Evolutionary conservation across 2,888 invertebrate species (phyloP).

Genomic region (Spatulosminthurus flaviceps): DNA sequence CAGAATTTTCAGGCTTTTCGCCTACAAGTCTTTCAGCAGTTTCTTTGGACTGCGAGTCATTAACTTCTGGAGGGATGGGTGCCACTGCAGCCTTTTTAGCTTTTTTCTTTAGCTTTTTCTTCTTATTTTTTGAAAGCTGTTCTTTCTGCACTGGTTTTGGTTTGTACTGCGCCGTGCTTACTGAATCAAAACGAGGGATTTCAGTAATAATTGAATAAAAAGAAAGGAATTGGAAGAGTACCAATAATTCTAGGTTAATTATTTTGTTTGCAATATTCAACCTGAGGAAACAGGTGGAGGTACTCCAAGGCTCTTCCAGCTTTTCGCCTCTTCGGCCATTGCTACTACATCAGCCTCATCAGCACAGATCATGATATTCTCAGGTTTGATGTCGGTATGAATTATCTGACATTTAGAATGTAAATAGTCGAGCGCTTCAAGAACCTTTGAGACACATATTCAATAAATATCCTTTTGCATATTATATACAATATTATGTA

Average conservation of each 20-base stretch:
- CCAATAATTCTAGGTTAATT: constrained; percentile 53
- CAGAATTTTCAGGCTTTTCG: too few relatives aligned
- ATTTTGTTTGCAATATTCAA: too few relatives aligned
- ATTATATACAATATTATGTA: too few relatives aligned
- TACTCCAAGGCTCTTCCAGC: constrained; percentile 89
- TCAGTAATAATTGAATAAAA: constrained; percentile 32
- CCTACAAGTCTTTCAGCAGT: too few relatives aligned
- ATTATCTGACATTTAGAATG: constrained; percentile 78
- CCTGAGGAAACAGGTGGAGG: constrained; percentile 85
- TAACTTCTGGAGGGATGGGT: constrained; percentile 67
- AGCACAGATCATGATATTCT: constrained; percentile 71
- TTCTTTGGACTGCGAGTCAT: not conserved
- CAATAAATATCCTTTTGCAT: too few relatives aligned
- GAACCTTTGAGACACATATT: too few relatives aligned
- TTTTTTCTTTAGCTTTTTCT: constrained; percentile 31
- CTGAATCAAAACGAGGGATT: not conserved
- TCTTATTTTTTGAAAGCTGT: constrained; percentile 27
- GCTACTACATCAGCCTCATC: constrained; percentile 72
- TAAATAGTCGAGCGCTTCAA: constrained; percentile 78
- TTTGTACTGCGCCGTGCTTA: constrained; percentile 27
- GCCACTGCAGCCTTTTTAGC: constrained; percentile 59
- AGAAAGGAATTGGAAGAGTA: too few relatives aligned
- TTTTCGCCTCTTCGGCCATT: constrained; percentile 93
- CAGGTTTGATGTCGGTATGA: constrained; percentile 69
- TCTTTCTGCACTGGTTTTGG: constrained; percentile 31